Percentiles rank a stretch among this genome's conserved stretches.
These are phyloP conservation scores for Rhodinocichla rosea DNA, from an alignment of 2,113 vertebrate genomes.

Conservation along the genomic window DNA sequence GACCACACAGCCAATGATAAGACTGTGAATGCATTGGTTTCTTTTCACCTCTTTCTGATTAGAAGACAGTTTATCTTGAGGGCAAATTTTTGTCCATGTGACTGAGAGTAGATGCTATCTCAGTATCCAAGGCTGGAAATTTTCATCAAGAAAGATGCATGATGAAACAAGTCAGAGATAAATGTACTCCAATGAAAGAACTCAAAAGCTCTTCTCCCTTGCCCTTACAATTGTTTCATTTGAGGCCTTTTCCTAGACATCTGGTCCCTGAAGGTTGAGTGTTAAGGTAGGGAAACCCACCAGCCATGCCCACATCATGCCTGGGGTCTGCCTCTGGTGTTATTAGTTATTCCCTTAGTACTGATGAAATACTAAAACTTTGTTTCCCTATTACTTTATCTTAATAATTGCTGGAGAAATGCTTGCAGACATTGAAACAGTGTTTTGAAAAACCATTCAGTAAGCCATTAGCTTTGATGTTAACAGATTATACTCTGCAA, in stretches of 20 bases:
- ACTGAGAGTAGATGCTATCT: neutral
- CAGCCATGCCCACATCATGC: neutral
- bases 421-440: constrained; percentile 22
- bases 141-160: neutral
- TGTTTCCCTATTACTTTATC: constrained; percentile 25
- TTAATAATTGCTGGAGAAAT: constrained; percentile 41
- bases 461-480: constrained; percentile 31
- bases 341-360: neutral
- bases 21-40: neutral
- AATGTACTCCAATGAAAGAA: neutral
- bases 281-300: neutral
- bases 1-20: neutral
- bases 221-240: neutral
- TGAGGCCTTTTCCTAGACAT: neutral
- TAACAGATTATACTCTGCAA: neutral
- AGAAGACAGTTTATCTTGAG: neutral
- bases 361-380: neutral
- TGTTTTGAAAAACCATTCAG: neutral
- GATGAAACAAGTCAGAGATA: neutral
- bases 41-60: neutral
- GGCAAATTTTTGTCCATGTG: neutral
- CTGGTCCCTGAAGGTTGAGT: neutral
- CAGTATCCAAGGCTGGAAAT: neutral
- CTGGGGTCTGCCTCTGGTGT: neutral
- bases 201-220: neutral